Evolutionary conservation across 2,888 invertebrate species (phyloP), one percentile per base, ranked within the genome.

Genomic region (Drosophila subquinaria): DNA sequence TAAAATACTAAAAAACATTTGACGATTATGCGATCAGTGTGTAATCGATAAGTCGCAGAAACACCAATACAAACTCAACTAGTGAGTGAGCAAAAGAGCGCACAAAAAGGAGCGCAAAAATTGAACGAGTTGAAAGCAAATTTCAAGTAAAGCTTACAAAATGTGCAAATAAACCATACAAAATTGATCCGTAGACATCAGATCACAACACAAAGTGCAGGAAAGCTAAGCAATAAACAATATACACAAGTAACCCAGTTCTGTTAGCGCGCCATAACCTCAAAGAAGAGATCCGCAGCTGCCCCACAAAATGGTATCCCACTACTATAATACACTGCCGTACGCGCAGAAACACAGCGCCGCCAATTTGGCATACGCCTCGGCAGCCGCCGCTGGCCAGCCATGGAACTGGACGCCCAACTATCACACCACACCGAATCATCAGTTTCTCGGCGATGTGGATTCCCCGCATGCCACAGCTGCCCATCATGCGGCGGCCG

Each of bases 321-420:
- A 89, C 38, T 96, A 96, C 93, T 96, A 93, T 94, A 95, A 92
- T 93, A 78, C 95, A 90, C 94, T 95, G 92, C 94, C 95, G 93
- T 95, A 95, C 93, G 94, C 95, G 91, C 93, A 92, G 78, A 95
- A 95, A 92, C 95, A 95, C 80, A 94, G 94, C 93, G 91, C 92
- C 53, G 91, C 93, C 57, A 94, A 94, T 92, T 93, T 94, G 89
- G 94, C 95, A 71, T 94, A 95, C 90, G 86, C 87, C 50, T 80
- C 92, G 50, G 82, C 88, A 9, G 69, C 83, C 1, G 78, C 91
- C 15, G 81, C 86, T 17, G 79, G 88, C 17, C 92, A 92, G 43
- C 88, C 93, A n/a, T 94, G 94, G 94, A 91, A 92, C 67, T 94
- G 93, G 91, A 92, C 92, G 11, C 90, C 88, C 77, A 94, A 94